Conservation (phyloP, 2,797 vertebrate species). For the Paedocypris micromegethes region DNA sequence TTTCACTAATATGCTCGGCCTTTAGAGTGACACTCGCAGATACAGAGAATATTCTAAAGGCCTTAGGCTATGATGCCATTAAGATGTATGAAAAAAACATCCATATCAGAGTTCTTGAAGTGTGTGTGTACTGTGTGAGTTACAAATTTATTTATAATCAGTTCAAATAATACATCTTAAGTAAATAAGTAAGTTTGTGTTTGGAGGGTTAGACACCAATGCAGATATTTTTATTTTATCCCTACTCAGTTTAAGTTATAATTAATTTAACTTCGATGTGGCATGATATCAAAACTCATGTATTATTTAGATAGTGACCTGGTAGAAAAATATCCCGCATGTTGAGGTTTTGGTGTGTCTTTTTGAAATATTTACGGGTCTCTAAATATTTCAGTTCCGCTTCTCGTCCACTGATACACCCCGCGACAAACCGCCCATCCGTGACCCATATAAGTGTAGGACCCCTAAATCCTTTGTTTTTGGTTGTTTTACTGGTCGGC, state of each 20-base stretch:
- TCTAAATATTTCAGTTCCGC: slow-evolving; percentile 62
- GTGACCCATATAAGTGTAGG: slow-evolving; percentile 14
- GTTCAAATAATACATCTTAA: no score
- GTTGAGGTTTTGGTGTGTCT: slow-evolving; percentile 49
- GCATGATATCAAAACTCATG: slow-evolving; percentile 54
- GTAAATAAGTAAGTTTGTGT: no score
- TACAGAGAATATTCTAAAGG: not conserved
- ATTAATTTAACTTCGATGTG: slow-evolving; percentile 51
- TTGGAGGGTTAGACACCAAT: not conserved
- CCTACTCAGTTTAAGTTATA: not conserved
- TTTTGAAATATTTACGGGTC: slow-evolving; percentile 62
- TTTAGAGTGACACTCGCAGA: not conserved
- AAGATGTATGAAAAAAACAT: no score
- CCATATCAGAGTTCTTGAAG: no score
- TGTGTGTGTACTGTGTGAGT: no score
- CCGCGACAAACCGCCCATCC: not conserved
- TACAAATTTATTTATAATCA: no score
- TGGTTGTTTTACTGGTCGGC: slow-evolving; percentile 45
- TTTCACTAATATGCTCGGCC: not conserved
- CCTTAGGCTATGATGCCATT: no score
- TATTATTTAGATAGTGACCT: slow-evolving; percentile 58
- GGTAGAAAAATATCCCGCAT: slow-evolving; percentile 51
- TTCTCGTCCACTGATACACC: slow-evolving; percentile 53
- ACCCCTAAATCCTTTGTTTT: slow-evolving; percentile 56
- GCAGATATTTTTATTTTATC: not conserved